Evolutionary conservation across 64 coral and sea anemone genomes (phyloP), one percentile per base, ranked within the genome.

Genomic region (Montipora capricornis): DNA sequence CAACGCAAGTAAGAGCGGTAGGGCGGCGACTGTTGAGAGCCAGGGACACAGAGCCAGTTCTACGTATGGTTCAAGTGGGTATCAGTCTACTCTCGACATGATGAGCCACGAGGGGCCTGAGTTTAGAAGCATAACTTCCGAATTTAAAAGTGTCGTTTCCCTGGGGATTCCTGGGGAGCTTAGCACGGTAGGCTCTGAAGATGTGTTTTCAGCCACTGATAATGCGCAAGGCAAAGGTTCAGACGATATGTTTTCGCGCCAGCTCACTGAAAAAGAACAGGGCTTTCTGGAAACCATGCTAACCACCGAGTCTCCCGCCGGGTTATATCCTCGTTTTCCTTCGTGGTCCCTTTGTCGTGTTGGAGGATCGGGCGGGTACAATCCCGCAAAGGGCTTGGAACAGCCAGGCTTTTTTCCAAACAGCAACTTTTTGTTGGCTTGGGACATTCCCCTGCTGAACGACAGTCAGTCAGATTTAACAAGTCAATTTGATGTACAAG

Each of bases 331-430:
- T 12, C 94, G 83, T 47, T 95, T 99, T 79, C 95, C 94, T 17
- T 96, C 95, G 17, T 99, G 98, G 98, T 96, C 98, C 68, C 86
- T 99, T 9, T 99, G 95, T 79, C 92, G 93, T 26, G 83, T 99
- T 20, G 95, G 98, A 19, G 96, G 84, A 13, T 66, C 94, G 2
- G 92, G 89, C 48, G 71, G 87, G 80, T 99, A 99, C 74, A 95
- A 89, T 81, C 71, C 92, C 52, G 64, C 98, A 4, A 99, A 99
- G 59, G 98, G 98, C 15, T 87, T 99, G 26, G 95, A 99, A 44
- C 95, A 96, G 47, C 98, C 92, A n/a, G 98, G 98, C 15, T 99
- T 99, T 94, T 99, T 99, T 87, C 98, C 98, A 5, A 91, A 95
- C 20, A 96, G 95, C 80, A 99, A 99, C 76, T 99, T 93, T 77